Conservation (phyloP, 2,797 vertebrate species). For the Gambelia wislizenii region DNA sequence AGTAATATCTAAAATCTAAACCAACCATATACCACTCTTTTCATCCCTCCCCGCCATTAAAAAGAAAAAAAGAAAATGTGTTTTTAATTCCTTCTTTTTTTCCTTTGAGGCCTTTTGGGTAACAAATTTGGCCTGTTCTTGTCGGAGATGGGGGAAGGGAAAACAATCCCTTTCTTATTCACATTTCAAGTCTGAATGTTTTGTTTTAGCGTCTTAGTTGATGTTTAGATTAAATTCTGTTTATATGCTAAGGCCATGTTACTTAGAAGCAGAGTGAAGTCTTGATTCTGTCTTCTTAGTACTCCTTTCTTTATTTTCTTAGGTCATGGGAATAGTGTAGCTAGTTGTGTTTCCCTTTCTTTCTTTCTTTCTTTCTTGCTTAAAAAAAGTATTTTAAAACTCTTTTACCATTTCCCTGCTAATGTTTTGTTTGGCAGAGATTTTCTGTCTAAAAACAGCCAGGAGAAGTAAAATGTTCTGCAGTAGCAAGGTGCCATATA, state of each 20-base stretch:
- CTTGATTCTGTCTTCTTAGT: slow-evolving; percentile 51
- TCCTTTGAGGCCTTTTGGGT: slow-evolving; percentile 36
- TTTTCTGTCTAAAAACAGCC: slow-evolving; percentile 66
- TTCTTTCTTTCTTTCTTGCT: slow-evolving; percentile 45
- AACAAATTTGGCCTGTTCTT: slow-evolving; percentile 43
- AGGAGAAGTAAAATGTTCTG: slow-evolving; percentile 67
- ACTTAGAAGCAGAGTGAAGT: slow-evolving; percentile 35
- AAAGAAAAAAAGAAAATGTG: slow-evolving; percentile 10
- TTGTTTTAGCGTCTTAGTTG: slow-evolving; percentile 52
- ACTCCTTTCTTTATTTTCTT: slow-evolving; percentile 32
- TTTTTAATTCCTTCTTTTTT: slow-evolving; percentile 55
- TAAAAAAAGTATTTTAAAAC: slow-evolving; percentile 72
- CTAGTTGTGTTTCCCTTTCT: slow-evolving; percentile 74
- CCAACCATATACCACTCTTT: slow-evolving; percentile 42
- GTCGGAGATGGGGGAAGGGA: slow-evolving; percentile 39
- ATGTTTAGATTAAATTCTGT: slow-evolving; percentile 47
- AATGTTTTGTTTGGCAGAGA: slow-evolving; percentile 76
- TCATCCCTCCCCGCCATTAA: slow-evolving; percentile 22
- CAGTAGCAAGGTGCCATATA: slow-evolving; percentile 77
- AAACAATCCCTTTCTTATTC: slow-evolving; percentile 46
- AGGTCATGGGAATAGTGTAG: slow-evolving; percentile 75
- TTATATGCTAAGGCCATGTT: slow-evolving; percentile 43
- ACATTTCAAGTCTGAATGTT: slow-evolving; percentile 34
- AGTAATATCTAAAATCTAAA: slow-evolving; percentile 31
- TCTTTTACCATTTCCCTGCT: slow-evolving; percentile 75